These are phyloP conservation scores for Pissodes strobi DNA, from an alignment of 1,140 invertebrate genomes.

Conservation along the genomic window DNA sequence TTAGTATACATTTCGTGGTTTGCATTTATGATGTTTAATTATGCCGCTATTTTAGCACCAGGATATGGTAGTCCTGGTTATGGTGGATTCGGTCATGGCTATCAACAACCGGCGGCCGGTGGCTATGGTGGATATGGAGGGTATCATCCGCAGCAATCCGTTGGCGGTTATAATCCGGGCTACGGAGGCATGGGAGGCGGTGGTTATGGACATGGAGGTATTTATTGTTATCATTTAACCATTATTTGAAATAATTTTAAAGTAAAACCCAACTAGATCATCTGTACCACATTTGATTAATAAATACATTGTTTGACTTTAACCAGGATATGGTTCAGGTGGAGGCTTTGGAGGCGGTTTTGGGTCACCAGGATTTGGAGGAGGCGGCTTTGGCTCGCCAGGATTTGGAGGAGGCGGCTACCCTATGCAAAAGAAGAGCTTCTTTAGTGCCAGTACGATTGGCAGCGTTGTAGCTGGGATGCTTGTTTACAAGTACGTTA, in stretches of 20 bases:
- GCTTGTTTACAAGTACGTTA: conserved; percentile 36
- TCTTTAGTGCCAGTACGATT: conserved; percentile 43
- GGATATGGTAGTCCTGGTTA: conserved; percentile 6
- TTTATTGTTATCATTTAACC: conserved; percentile 8
- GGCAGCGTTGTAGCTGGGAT: conserved; percentile 41
- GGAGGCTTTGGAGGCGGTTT: conserved; percentile 17
- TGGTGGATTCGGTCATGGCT: conserved; percentile 17
- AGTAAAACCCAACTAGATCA: neutral
- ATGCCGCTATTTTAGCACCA: neutral
- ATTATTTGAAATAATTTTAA: neutral
- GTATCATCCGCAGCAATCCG: conserved; percentile 20
- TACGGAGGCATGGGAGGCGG: conserved; percentile 29
- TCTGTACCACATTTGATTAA: too few species aligned
- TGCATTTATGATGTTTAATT: neutral
- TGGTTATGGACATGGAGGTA: conserved; percentile 20
- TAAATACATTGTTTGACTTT: neutral
- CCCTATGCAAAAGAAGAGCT: conserved; percentile 36
- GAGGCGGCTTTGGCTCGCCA: conserved; percentile 12
- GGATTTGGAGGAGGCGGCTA: conserved; percentile 30
- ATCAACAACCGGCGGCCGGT: conserved; percentile 9
- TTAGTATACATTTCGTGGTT: too few species aligned
- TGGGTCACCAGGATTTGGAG: conserved; percentile 28
- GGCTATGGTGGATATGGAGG: conserved; percentile 23
- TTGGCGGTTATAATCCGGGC: conserved; percentile 33
- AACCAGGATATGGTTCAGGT: neutral